phyloP scores from a whole-genome alignment of 2,888 invertebrate genomes.

The Dynastes maya region DNA sequence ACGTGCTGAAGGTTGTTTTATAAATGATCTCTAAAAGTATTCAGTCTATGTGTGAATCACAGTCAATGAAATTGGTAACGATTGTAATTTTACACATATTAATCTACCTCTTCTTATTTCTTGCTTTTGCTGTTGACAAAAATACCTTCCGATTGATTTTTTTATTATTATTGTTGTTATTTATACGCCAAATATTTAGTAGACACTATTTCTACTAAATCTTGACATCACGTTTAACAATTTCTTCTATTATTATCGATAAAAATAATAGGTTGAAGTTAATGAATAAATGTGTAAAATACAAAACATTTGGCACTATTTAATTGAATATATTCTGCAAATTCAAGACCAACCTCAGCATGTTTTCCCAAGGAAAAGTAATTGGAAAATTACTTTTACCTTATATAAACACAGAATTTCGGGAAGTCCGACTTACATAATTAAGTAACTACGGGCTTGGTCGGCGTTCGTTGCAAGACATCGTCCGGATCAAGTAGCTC shows the following conservation, averaged over 20 bases:
- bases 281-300: neutral
- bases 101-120: too few relatives aligned
- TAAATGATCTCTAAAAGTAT: slow-evolving; percentile 25
- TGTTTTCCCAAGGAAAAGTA: too few relatives aligned
- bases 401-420: neutral
- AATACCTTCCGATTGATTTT: too few relatives aligned
- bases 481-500: slow-evolving; percentile 73
- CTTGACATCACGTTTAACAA: neutral
- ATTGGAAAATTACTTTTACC: neutral
- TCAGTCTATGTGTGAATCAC: slow-evolving; percentile 42
- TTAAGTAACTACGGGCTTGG: slow-evolving; percentile 56
- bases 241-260: neutral
- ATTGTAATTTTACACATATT: slow-evolving; percentile 30
- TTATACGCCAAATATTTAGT: slow-evolving; percentile 9
- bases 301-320: slow-evolving; percentile 27
- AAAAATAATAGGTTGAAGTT: neutral
- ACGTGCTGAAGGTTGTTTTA: neutral
- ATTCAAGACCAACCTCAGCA: neutral
- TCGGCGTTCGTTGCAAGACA: slow-evolving; percentile 42
- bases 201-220: slow-evolving; percentile 5
- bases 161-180: too few relatives aligned
- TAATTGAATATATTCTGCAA: slow-evolving; percentile 35
- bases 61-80: slow-evolving; percentile 39
- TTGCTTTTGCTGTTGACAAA: too few relatives aligned
- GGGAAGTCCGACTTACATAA: neutral